phyloP scores from a whole-genome alignment of 2,797 vertebrate species.

The Propithecus perrieri region DNA sequence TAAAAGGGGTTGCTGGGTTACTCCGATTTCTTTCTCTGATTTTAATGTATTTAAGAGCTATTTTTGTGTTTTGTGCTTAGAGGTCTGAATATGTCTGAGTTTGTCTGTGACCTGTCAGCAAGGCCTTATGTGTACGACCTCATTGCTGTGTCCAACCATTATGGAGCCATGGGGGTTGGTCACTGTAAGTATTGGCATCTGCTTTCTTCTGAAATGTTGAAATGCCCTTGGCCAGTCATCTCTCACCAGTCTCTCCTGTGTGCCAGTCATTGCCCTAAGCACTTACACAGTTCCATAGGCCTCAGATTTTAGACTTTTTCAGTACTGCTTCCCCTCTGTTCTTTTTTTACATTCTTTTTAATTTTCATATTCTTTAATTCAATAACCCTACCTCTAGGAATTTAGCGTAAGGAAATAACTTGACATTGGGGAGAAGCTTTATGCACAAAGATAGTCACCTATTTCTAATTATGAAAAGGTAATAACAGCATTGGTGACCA shows the following conservation, averaged over 20 bases:
- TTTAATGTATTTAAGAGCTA: not conserved
- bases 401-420: not conserved
- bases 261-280: not conserved
- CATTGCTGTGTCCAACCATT: constrained; percentile 97
- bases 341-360: not conserved
- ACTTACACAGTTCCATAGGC: not conserved
- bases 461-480: not conserved
- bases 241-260: not conserved
- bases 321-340: not conserved
- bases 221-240: not conserved
- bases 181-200: constrained; percentile 92
- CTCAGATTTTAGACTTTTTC: not conserved
- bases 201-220: not conserved
- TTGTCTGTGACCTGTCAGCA: constrained; percentile 94
- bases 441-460: not conserved
- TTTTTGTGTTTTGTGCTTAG: constrained; percentile 82
- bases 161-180: constrained; percentile 97
- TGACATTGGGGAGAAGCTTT: not conserved
- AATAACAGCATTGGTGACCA: not conserved
- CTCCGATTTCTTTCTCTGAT: not conserved
- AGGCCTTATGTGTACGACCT: constrained; percentile 95
- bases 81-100: constrained; percentile 97
- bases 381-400: not conserved
- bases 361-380: not conserved
- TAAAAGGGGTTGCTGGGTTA: not conserved